Conservation (phyloP, 1,140 invertebrate genomes). For the Anastrepha ludens region DNA sequence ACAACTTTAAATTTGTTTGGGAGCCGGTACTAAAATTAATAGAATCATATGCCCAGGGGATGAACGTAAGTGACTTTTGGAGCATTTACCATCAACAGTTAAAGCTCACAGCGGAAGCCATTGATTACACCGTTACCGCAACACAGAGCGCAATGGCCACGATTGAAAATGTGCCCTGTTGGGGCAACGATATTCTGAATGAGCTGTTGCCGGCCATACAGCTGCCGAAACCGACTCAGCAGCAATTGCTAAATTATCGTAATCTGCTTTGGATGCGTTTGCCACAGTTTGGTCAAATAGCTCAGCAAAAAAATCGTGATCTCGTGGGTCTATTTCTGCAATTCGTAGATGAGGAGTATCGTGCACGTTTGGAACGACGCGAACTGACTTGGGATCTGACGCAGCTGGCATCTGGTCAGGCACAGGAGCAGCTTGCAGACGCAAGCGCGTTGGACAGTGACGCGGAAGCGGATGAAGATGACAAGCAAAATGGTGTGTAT, state of each 20-base stretch:
- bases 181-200: slow-evolving; percentile 55
- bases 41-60: slow-evolving; percentile 80
- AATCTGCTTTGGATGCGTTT: slow-evolving; percentile 88
- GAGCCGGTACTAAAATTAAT: slow-evolving; percentile 86
- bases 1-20: slow-evolving; percentile 93
- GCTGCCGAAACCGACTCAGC: slow-evolving; percentile 57
- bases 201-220: slow-evolving; percentile 57
- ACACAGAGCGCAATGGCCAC: neutral
- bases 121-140: slow-evolving; percentile 61
- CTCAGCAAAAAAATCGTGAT: slow-evolving; percentile 86
- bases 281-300: slow-evolving; percentile 81
- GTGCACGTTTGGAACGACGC: slow-evolving; percentile 71
- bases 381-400: slow-evolving; percentile 66
- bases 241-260: slow-evolving; percentile 80
- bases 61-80: slow-evolving; percentile 86
- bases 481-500: slow-evolving; percentile 51
- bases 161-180: neutral
- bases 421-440: slow-evolving; percentile 60
- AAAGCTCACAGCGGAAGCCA: slow-evolving; percentile 72
- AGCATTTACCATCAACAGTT: slow-evolving; percentile 81
- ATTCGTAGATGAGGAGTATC: slow-evolving; percentile 83
- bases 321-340: slow-evolving; percentile 85
- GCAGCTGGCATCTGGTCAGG: slow-evolving; percentile 48
- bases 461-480: slow-evolving; percentile 70
- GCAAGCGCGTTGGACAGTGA: slow-evolving; percentile 60